Evolutionary conservation across 2,888 invertebrate genomes (phyloP).

Genomic region (Troides oblongomaculatus): DNA sequence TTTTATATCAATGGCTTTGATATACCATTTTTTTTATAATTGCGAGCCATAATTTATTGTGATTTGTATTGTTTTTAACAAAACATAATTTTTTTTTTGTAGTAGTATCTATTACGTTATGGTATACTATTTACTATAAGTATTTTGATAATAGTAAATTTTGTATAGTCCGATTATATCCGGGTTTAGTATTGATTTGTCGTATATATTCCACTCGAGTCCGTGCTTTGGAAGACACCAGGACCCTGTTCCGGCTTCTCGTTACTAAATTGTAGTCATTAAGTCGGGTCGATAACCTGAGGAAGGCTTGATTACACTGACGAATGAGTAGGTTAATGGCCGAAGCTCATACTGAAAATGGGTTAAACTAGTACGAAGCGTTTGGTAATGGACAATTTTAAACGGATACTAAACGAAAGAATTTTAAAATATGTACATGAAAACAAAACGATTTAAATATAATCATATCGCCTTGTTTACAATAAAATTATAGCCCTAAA

Average conservation of each 20-base stretch:
- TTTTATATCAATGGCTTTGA: too few species aligned
- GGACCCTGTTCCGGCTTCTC: slow-evolving; percentile 21
- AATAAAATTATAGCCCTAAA: too few species aligned
- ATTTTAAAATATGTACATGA: neutral
- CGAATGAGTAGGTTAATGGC: slow-evolving; percentile 3
- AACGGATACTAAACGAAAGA: neutral
- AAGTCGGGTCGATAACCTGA: slow-evolving; percentile 15
- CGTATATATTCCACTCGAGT: slow-evolving; percentile 1
- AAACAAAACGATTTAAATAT: too few species aligned
- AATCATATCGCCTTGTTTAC: too few species aligned
- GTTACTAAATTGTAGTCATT: slow-evolving; percentile 23
- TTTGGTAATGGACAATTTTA: too few species aligned
- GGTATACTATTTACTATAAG: too few species aligned
- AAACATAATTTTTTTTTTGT: too few species aligned
- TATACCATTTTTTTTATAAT: too few species aligned
- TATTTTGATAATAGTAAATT: too few species aligned
- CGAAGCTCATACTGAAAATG: neutral
- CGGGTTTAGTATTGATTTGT: slow-evolving; percentile 32
- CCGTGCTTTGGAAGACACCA: slow-evolving; percentile 19
- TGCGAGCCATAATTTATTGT: too few species aligned
- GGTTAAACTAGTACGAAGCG: neutral
- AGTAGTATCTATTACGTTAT: too few species aligned
- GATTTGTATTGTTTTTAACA: too few species aligned
- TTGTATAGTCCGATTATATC: neutral
- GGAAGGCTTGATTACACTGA: slow-evolving; percentile 17